Conservation (phyloP, 1,140 invertebrate species). For the Saccostrea glomerata region DNA sequence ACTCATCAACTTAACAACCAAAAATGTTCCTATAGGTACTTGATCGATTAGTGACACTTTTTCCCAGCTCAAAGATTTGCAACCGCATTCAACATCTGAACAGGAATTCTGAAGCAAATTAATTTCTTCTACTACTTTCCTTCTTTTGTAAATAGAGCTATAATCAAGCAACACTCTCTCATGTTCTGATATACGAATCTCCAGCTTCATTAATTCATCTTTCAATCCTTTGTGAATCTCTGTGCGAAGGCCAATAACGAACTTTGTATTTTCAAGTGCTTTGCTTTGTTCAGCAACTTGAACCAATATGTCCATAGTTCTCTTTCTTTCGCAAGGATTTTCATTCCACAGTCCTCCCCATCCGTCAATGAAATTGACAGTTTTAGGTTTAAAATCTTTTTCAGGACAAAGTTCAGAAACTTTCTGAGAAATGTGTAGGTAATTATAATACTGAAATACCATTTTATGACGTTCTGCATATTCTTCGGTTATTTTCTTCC, state of each 20-base stretch:
- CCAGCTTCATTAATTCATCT: no score
- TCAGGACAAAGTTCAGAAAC: neutral
- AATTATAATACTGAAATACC: neutral
- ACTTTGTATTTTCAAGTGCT: neutral
- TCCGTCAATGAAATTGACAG: neutral
- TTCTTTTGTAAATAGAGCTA: neutral
- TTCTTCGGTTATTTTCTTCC: neutral
- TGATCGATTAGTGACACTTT: neutral
- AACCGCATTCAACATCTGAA: neutral
- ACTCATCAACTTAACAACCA: neutral
- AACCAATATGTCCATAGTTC: neutral
- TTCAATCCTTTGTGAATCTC: no score
- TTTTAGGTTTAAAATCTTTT: neutral
- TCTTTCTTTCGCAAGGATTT: neutral
- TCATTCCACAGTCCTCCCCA: slow-evolving; percentile 9
- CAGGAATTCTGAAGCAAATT: neutral
- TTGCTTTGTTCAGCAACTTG: neutral
- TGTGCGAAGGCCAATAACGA: neutral
- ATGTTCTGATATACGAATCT: neutral
- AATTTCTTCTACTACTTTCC: neutral
- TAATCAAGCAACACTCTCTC: neutral
- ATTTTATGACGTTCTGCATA: neutral
- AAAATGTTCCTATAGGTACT: neutral
- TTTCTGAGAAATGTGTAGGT: neutral
- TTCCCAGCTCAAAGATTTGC: neutral